phyloP scores from a whole-genome alignment of 2,888 invertebrate species.

The Parascotia fuliginaria region DNA sequence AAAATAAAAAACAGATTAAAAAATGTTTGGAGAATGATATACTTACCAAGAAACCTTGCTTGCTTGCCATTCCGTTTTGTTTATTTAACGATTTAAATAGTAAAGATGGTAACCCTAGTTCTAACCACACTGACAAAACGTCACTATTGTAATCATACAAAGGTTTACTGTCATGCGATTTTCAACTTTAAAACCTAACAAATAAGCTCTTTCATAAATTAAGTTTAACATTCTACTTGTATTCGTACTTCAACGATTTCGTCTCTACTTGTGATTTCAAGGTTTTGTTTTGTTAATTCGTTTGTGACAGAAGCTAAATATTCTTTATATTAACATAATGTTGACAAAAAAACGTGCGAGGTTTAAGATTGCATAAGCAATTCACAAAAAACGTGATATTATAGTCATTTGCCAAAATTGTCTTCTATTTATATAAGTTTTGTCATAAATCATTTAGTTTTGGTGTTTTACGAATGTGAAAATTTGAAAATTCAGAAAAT shows the following conservation, averaged over 20 bases:
- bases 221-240: constrained; percentile 16
- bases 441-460: no score
- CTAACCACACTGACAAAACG: not conserved
- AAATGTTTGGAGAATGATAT: no score
- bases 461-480: no score
- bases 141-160: constrained; percentile 5
- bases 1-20: no score
- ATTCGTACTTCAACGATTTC: constrained; percentile 31
- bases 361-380: not conserved
- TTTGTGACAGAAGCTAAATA: not conserved
- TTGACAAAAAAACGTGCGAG: not conserved
- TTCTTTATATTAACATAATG: not conserved
- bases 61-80: no score
- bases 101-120: not conserved
- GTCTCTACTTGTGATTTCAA: constrained; percentile 40
- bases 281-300: constrained; percentile 35
- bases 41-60: no score
- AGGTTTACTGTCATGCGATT: constrained; percentile 6
- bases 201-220: constrained; percentile 1
- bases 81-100: no score
- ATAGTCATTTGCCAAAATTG: not conserved
- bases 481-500: no score
- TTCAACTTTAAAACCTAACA: not conserved
- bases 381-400: not conserved
- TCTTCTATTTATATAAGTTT: no score